These are phyloP conservation scores for Trichacis sp. DNA, from an alignment of 2,888 invertebrate genomes.

Conservation along the genomic window DNA sequence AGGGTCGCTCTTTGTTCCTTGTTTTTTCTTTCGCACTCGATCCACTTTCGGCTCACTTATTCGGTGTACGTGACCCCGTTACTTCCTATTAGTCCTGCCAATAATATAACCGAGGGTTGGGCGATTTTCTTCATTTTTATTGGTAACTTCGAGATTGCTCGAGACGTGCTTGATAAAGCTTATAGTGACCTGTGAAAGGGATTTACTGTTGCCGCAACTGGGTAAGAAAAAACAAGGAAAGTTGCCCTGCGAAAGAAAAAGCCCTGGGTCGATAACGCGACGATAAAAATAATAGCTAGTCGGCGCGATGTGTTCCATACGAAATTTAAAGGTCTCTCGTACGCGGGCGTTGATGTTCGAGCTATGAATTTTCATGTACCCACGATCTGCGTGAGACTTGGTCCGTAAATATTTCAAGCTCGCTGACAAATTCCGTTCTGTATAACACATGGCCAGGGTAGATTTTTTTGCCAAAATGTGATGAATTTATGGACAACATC, in stretches of 20 bases:
- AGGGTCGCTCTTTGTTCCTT: background rate
- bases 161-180: constrained; percentile 28
- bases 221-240: constrained; percentile 15
- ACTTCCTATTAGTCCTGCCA: constrained; percentile 35
- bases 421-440: background rate
- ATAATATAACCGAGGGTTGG: constrained; percentile 26
- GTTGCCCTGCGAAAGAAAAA: constrained; percentile 17
- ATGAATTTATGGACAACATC: no score
- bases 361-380: background rate
- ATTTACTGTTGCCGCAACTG: constrained; percentile 29
- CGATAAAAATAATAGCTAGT: background rate
- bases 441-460: background rate
- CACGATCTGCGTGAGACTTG: background rate
- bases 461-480: no score
- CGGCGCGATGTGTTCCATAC: background rate
- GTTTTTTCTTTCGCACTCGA: constrained; percentile 4
- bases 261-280: background rate
- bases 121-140: constrained; percentile 36
- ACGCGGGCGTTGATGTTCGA: background rate
- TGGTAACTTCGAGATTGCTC: constrained; percentile 27
- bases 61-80: constrained; percentile 32
- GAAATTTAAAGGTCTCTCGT: background rate
- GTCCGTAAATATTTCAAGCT: background rate
- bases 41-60: constrained; percentile 25
- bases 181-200: constrained; percentile 13